A percentile compares a stretch with the other conserved stretches of the same genome.
Conservation (phyloP, 2,888 invertebrate species). For the Stratiomys singularior region DNA sequence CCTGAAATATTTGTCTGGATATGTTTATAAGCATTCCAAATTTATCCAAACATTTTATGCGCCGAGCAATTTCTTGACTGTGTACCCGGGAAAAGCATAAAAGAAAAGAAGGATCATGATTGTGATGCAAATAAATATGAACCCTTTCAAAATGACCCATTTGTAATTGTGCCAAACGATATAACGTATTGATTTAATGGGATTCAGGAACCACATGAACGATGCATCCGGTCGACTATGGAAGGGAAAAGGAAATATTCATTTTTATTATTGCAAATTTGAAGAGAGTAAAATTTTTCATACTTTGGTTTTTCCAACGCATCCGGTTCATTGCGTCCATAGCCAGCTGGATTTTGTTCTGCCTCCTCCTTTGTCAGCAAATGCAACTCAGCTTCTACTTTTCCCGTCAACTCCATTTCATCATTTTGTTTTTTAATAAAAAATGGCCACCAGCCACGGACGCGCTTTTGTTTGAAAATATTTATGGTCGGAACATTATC, state of each 20-base stretch:
- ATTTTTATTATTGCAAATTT: no score
- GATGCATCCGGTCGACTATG: constrained; percentile 89
- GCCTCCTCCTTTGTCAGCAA: constrained; percentile 86
- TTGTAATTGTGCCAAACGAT: constrained; percentile 95
- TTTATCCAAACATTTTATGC: constrained; percentile 68
- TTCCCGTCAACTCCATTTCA: constrained; percentile 86
- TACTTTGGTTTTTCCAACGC: constrained; percentile 92
- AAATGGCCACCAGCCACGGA: constrained; percentile 95
- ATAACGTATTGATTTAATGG: constrained; percentile 89
- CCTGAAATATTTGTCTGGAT: background rate
- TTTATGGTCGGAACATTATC: constrained; percentile 85
- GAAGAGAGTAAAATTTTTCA: constrained; percentile 56
- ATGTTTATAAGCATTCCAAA: no score
- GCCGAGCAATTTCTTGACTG: constrained; percentile 85
- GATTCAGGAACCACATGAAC: constrained; percentile 94
- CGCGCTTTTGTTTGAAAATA: constrained; percentile 89
- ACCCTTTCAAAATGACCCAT: constrained; percentile 82
- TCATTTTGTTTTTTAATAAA: constrained; percentile 86
- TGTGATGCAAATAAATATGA: constrained; percentile 72
- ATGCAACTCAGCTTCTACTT: constrained; percentile 92
- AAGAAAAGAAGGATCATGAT: constrained; percentile 80
- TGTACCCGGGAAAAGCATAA: constrained; percentile 89
- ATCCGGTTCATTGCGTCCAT: constrained; percentile 87
- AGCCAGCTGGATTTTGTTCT: constrained; percentile 86
- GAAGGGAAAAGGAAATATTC: constrained; percentile 54